A percentile compares a stretch with the other conserved stretches of the same genome.
phyloP scores from a whole-genome alignment of 2,888 invertebrate species.

The Clivina fossor region DNA sequence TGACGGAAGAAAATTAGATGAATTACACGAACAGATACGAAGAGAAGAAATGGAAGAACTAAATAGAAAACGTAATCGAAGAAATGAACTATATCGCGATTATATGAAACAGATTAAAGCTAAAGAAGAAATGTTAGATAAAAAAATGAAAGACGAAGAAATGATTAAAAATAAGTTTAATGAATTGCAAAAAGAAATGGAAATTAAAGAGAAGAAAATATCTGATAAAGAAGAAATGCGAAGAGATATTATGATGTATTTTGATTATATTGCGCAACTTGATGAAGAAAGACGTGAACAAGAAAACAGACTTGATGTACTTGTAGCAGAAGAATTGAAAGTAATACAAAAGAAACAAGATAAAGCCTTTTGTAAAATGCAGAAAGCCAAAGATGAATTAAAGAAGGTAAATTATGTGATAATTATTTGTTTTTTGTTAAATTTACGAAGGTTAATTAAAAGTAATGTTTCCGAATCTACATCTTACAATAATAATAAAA shows the following conservation, averaged over 20 bases:
- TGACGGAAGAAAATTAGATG: slow-evolving; percentile 46
- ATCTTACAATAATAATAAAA: too few species aligned
- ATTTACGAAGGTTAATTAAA: background rate
- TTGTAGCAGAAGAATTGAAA: slow-evolving; percentile 45
- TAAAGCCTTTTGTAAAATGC: slow-evolving; percentile 47
- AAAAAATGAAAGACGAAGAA: slow-evolving; percentile 47
- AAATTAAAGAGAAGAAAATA: slow-evolving; percentile 45
- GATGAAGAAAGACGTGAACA: slow-evolving; percentile 46
- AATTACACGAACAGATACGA: slow-evolving; percentile 44
- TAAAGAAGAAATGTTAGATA: slow-evolving; percentile 44
- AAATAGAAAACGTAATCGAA: slow-evolving; percentile 40
- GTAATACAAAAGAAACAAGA: slow-evolving; percentile 47
- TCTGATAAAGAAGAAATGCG: slow-evolving; percentile 41
- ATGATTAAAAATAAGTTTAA: slow-evolving; percentile 47
- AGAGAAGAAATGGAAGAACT: slow-evolving; percentile 45
- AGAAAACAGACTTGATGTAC: slow-evolving; percentile 44
- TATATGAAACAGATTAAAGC: slow-evolving; percentile 47
- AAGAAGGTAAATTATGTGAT: slow-evolving; percentile 42
- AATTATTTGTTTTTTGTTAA: background rate
- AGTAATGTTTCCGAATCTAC: too few species aligned
- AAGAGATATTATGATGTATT: slow-evolving; percentile 47
- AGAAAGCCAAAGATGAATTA: slow-evolving; percentile 46
- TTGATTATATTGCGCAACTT: slow-evolving; percentile 47
- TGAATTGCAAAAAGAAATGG: slow-evolving; percentile 45
- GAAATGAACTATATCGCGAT: slow-evolving; percentile 45